Percentiles rank a stretch among this genome's conserved stretches.
These are phyloP conservation scores for Isotomurus palustris DNA, from an alignment of 2,888 invertebrate species.

Conservation along the genomic window DNA sequence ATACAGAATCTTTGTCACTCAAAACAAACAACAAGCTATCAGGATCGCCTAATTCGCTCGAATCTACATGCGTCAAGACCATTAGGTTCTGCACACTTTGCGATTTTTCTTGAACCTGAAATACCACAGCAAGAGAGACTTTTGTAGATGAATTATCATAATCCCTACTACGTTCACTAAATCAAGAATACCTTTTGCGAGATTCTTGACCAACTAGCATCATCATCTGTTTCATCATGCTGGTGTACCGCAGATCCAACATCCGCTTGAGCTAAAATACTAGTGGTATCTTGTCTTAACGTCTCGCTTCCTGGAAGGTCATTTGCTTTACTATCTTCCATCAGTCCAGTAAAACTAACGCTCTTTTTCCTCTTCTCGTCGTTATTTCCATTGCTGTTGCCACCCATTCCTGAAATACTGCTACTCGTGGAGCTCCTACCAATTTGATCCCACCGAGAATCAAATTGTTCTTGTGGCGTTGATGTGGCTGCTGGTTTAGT, in stretches of 20 bases:
- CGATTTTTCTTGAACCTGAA: constrained; percentile 61
- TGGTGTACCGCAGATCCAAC: no score
- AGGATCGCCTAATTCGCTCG: constrained; percentile 47
- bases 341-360: constrained; percentile 31
- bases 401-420: not conserved
- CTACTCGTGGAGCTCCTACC: not conserved
- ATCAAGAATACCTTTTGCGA: constrained; percentile 6
- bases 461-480: constrained; percentile 39
- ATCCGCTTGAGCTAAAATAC: no score
- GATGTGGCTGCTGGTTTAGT: not conserved
- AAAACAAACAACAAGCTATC: constrained; percentile 22
- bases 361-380: constrained; percentile 24
- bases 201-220: not conserved
- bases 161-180: no score
- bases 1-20: not conserved
- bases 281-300: no score
- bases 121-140: no score
- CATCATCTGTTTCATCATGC: not conserved
- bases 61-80: constrained; percentile 63
- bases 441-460: constrained; percentile 42
- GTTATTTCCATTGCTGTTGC: not conserved
- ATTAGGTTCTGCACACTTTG: constrained; percentile 64
- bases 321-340: not conserved
- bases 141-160: no score
- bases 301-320: no score